These are phyloP conservation scores for Heliconius hortense DNA, from an alignment of 2,888 invertebrate genomes.

Conservation along the genomic window DNA sequence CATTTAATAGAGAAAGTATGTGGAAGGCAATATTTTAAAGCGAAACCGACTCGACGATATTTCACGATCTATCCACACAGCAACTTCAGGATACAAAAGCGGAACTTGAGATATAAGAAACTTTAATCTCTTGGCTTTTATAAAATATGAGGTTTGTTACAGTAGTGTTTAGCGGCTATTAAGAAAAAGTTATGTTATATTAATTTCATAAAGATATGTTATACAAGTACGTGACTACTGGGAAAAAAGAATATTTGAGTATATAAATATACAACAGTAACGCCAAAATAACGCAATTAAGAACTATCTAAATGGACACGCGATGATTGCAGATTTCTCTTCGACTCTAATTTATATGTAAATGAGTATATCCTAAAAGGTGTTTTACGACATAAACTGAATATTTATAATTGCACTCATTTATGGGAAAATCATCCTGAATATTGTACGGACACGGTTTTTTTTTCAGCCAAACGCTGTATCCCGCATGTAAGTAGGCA, in stretches of 20 bases:
- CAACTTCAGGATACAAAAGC: constrained; percentile 49
- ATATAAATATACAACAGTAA: neutral
- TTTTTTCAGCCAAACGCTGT: too few relatives aligned
- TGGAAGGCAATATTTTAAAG: constrained; percentile 14
- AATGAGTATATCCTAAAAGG: too few relatives aligned
- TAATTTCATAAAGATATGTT: neutral
- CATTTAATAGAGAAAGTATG: constrained; percentile 8
- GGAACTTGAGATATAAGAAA: constrained; percentile 49
- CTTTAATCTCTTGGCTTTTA: constrained; percentile 50
- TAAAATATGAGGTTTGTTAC: constrained; percentile 41
- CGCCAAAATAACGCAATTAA: neutral
- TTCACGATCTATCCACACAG: constrained; percentile 54
- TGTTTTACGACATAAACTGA: too few relatives aligned
- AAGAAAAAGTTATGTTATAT: neutral
- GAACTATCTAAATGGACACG: too few relatives aligned
- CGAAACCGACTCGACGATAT: constrained; percentile 47
- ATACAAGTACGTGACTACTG: neutral
- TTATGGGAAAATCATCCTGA: too few relatives aligned
- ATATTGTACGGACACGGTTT: too few relatives aligned
- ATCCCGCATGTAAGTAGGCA: too few relatives aligned
- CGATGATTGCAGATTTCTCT: too few relatives aligned
- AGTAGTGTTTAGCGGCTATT: constrained; percentile 5
- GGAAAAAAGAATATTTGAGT: neutral
- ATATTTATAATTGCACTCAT: too few relatives aligned
- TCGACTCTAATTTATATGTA: too few relatives aligned